A percentile compares a stretch with the other conserved stretches of the same genome.
Evolutionary conservation across 2,888 invertebrate species (phyloP).

Genomic region (Allygus modestus): DNA sequence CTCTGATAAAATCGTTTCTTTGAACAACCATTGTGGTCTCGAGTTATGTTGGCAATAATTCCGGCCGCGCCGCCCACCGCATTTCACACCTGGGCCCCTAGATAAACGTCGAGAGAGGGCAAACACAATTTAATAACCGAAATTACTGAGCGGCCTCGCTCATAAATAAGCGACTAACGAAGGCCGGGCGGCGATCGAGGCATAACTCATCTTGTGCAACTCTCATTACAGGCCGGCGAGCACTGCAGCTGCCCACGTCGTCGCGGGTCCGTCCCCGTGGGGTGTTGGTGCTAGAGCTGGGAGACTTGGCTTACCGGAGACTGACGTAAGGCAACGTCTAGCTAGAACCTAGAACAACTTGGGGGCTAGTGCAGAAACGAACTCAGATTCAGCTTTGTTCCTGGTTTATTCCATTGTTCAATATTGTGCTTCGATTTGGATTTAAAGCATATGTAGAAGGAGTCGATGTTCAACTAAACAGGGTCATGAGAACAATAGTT

Average conservation of each 20-base stretch:
- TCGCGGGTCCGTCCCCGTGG: neutral
- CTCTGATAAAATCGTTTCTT: slow-evolving; percentile 58
- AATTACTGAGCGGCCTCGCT: slow-evolving; percentile 59
- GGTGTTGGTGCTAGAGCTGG: neutral
- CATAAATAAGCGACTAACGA: slow-evolving; percentile 61
- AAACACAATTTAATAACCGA: slow-evolving; percentile 63
- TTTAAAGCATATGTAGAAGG: too few relatives aligned
- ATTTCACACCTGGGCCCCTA: slow-evolving; percentile 62
- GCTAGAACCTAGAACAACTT: too few relatives aligned
- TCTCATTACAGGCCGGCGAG: slow-evolving; percentile 43
- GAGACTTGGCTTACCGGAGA: too few relatives aligned
- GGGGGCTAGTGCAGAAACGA: too few relatives aligned
- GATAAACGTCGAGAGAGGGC: slow-evolving; percentile 61
- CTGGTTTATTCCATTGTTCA: too few relatives aligned
- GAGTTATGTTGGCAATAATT: slow-evolving; percentile 56
- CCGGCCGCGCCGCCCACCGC: slow-evolving; percentile 55
- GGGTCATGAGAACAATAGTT: too few relatives aligned
- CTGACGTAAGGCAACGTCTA: too few relatives aligned
- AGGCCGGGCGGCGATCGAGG: slow-evolving; percentile 43
- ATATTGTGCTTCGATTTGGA: too few relatives aligned
- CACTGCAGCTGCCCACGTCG: slow-evolving; percentile 19
- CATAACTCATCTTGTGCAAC: slow-evolving; percentile 56
- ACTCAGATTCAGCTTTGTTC: too few relatives aligned
- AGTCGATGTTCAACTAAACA: too few relatives aligned
- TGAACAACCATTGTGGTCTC: slow-evolving; percentile 59